Base-by-base conservation (phyloP, 1,140 invertebrate species). In the Tetramorium alpestre region DNA sequence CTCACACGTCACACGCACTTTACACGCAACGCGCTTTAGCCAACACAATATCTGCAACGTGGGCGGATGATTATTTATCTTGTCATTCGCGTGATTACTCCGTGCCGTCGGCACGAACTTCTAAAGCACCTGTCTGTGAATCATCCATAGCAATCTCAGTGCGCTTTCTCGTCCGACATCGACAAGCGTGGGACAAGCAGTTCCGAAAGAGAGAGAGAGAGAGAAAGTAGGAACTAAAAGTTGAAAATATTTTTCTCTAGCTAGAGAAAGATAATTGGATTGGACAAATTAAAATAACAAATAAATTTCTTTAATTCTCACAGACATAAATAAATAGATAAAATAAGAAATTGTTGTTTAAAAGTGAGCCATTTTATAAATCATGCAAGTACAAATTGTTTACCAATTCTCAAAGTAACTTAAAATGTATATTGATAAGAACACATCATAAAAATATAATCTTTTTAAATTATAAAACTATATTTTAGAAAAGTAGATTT, bases 11-110 rank as follows among this genome's bases (percentile, higher is more conserved):
- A 78, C 58, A 73, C 41, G 85, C 6, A 58, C 44, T 78, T 89
- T 87, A 90, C 65, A 73, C 11, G 65, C 65, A 69, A 69, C n/a
- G 41, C 38, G 65, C 65, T 16, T 49, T 54, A 70, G 88, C 51
- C 70, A 65, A 85, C 11, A 72, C 60, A 87, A 73, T 89, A 89
- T 77, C 47, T 58, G 56, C 13, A 28, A 58, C 54, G 81, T 90
- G 62, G 86, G 88, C 81, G 70, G 86, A 81, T 81, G 89, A 90
- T 90, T 90, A 90, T 90, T 90, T 90, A 90, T 90, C 89, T 90
- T 87, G 88, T 88, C 88, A 67, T 88, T 78, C 56, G 33, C 49
- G 47, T 88, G 84, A 90, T 90, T 90, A 88, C 89, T 88, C 49
- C 51, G 88, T 67, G 89, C 60, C 85, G 70, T 80, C 54, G 49